A percentile compares a stretch with the other conserved stretches of the same genome.
phyloP scores from a whole-genome alignment of 2,888 invertebrate species.

The Dryococelus australis region DNA sequence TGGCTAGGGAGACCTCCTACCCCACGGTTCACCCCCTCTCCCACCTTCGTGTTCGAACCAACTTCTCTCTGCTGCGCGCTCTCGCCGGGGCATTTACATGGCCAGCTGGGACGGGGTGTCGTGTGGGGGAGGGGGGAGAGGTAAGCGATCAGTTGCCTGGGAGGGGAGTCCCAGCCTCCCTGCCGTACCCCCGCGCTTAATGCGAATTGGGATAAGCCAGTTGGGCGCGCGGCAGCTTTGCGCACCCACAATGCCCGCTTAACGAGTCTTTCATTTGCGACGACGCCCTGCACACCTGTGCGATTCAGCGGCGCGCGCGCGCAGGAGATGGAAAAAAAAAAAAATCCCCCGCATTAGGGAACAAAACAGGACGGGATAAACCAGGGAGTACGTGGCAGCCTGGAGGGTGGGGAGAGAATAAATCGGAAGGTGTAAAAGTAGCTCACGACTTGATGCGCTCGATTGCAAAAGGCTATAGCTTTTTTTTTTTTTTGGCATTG shows the following conservation, averaged over 20 bases:
- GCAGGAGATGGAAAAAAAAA: not conserved
- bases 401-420: not conserved
- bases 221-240: not conserved
- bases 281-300: not conserved
- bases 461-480: not conserved
- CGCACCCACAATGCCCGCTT: slow-evolving; percentile 5
- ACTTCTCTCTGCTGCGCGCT: not conserved
- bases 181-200: not conserved
- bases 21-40: not conserved
- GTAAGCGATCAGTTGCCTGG: not conserved
- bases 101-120: not conserved
- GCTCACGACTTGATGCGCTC: not conserved
- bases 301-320: not conserved
- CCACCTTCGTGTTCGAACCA: not conserved
- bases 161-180: not conserved
- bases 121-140: not conserved
- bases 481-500: not conserved
- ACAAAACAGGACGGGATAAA: not conserved
- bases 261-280: slow-evolving; percentile 11
- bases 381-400: not conserved
- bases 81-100: not conserved
- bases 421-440: not conserved
- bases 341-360: slow-evolving; percentile 10
- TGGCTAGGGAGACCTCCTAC: not conserved
- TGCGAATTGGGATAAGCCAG: slow-evolving; percentile 16